Evolutionary conservation across 2,888 invertebrate species (phyloP), one percentile per base, ranked within the genome.

Genomic region (Cancer borealis): DNA sequence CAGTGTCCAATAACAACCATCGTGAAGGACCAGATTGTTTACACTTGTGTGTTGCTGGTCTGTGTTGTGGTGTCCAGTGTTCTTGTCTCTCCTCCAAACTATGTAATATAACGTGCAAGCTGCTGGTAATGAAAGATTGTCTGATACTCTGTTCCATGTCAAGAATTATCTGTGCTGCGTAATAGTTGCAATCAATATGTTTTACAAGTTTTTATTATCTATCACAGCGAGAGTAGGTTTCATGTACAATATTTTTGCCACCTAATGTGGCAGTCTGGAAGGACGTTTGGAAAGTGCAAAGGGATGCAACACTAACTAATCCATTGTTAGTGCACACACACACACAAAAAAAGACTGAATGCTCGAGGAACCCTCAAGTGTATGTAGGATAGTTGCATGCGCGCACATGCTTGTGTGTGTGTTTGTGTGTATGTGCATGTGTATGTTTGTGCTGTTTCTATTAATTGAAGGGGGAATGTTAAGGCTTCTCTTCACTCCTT

Each of bases 391-490:
- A n/a, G 39, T 90, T 90, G 47, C n/a, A 8, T 39, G 45, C 26
- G 8, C 0, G 30, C 60, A 30, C n/a, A 8, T 39, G 45, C 26
- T 10, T 0, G 30, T 90, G 60, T 54, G 91, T 66, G 60, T 66
- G 91, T 66, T 39, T 21, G 66, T 91, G 90, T 91, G 39, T 66
- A 46, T 79, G 46, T 66, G 46, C 39, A 39, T 30, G 73, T 79
- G 91, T 91, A 21, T 47, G n/a, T 17, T 14, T 30, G 54, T 84
- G 84, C 84, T 84, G 39, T 4, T 39, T 45, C 66, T 66, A 73
- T 66, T 30, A 45, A 73, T 60, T n/a, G 6, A 73, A 14, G 66
- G 79, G 12, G 60, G 26, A 60, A 89, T 60, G 30, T 90, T 39
- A 46, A 21, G 73, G 73, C 39, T n/a, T 47, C 49, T 45, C 47